Evolutionary conservation across 2,113 vertebrate genomes (phyloP), one percentile per base, ranked within the genome.

Genomic region (Podiceps cristatus): DNA sequence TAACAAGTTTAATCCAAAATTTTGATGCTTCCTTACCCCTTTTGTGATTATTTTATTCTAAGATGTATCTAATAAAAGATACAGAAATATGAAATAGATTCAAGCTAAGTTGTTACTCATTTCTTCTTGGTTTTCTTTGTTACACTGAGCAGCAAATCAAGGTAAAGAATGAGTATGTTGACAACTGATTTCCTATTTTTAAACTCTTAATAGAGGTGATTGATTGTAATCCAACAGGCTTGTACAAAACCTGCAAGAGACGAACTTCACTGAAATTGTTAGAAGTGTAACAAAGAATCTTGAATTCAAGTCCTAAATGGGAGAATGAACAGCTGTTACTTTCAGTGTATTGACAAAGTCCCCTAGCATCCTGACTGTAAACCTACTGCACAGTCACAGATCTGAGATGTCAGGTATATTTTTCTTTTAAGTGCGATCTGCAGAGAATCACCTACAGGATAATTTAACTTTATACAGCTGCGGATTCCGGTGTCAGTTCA

Each of bases 291-390:
- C 64, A 91, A 56, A 82, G 88, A 74, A 42, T 82, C 66, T 90
- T 90, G 83, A 88, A 63, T 88, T 67, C 33, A 19, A 55, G 66
- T 74, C 66, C 72, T 56, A 86, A 92, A 31, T 47, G 72, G 80
- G 76, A 93, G 76, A 89, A 78, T 53, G 58, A 91, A 18, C 66
- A 91, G 62, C 71, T 89, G 37, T 93, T 91, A n/a, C 76, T 79
- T 47, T 91, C 71, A 91, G 1, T 81, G 35, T 83, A 56, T 60
- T 86, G 85, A 13, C 73, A 74, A n/a, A 92, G 55, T 55, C 60
- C 62, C 88, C 60, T 91, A 56, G 71, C n/a, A 69, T 77, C 59
- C 52, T 77, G 83, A 74, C 75, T 88, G 75, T 88, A 74, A 88
- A 68, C 55, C 53, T 63, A 23, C 60, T 69, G 77, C 73, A 56